Evolutionary conservation across 2,888 invertebrate species (phyloP), one percentile per base, ranked within the genome.

Genomic region (Anorthoa munda): DNA sequence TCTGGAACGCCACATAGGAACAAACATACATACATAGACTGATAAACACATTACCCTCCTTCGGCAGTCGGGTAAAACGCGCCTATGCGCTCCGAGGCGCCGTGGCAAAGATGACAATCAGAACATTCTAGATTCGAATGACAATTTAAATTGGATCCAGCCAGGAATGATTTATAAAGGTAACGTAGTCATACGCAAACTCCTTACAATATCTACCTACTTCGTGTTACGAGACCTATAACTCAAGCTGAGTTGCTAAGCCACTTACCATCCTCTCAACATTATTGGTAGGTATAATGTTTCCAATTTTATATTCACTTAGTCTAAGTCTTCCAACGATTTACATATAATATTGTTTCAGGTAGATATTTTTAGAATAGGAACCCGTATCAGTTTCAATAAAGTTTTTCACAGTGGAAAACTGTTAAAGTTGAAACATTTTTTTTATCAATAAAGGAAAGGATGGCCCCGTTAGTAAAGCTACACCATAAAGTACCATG

Each of bases 271-370:
- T 48, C 79, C 72, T 53, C 72, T 75, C 48, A 53, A 53, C 21
- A 17, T 53, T 78, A 75, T 75, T 79, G 59, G 58, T 56, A 50
- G 21, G 9, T 72, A 72, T 72, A 48, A 75, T 58, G 67, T 75
- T 67, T 64, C 58, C 64, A 76, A 26, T 58, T 31, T 59, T 60
- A 60, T 65, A 45, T 58, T 59, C 53, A 65, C 53, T 55, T 75
- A 75, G 13, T 55, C 45, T 50, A 55, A 75, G 13, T 55, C 26
- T 50, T 61, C 12, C 39, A 55, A 55, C 26, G 15, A 18, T 9
- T 13, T 39, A 39, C n/a, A 45, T 56, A 64, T 63, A 46, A 73
- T 23, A 11, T 21, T 31, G 13, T 31, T 45, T n/a, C 23, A 60
- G 48, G 66, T 55, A 48, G 21, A 55, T 60, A 61, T 18, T 45